These are phyloP conservation scores for Keiferia lycopersicella DNA, from an alignment of 2,888 invertebrate species.

Conservation along the genomic window DNA sequence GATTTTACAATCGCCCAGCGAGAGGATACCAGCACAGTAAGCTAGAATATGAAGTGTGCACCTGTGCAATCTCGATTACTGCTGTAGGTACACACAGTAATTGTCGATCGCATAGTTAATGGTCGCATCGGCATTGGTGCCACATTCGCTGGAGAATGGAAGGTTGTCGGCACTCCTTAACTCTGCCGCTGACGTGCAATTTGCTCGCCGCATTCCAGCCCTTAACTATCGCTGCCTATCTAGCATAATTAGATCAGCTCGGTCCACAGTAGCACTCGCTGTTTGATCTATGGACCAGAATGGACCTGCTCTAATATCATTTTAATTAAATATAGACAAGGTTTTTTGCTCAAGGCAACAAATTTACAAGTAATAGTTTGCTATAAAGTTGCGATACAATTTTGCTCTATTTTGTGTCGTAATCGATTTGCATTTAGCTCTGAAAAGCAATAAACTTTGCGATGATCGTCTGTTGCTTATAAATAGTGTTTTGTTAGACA, in stretches of 20 bases:
- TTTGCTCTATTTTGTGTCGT: conserved; percentile 12
- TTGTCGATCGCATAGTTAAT: conserved; percentile 63
- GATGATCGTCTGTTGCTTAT: conserved; percentile 25
- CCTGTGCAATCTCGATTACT: conserved; percentile 17
- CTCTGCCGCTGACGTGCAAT: conserved; percentile 60
- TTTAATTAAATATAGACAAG: conserved; percentile 19
- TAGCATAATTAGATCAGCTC: conserved; percentile 50
- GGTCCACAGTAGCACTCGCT: conserved; percentile 40
- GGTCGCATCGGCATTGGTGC: conserved; percentile 66
- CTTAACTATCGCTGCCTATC: conserved; percentile 53
- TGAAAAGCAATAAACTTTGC: conserved; percentile 6
- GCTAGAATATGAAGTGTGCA: conserved; percentile 10
- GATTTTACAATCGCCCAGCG: not conserved
- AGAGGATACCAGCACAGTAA: not conserved
- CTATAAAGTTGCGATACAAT: conserved; percentile 19
- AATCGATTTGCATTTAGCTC: conserved; percentile 18
- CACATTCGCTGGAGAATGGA: conserved; percentile 67
- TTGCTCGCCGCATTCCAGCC: conserved; percentile 62
- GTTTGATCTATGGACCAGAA: conserved; percentile 41
- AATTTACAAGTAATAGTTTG: not conserved
- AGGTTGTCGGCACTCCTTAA: conserved; percentile 72
- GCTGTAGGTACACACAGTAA: conserved; percentile 38
- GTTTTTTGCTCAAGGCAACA: conserved; percentile 19
- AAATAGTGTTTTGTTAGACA: conserved; percentile 33
- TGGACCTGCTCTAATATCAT: conserved; percentile 25